Evolutionary conservation across 2,797 vertebrate species (phyloP).

Genomic region (Sebastes trivittatus): DNA sequence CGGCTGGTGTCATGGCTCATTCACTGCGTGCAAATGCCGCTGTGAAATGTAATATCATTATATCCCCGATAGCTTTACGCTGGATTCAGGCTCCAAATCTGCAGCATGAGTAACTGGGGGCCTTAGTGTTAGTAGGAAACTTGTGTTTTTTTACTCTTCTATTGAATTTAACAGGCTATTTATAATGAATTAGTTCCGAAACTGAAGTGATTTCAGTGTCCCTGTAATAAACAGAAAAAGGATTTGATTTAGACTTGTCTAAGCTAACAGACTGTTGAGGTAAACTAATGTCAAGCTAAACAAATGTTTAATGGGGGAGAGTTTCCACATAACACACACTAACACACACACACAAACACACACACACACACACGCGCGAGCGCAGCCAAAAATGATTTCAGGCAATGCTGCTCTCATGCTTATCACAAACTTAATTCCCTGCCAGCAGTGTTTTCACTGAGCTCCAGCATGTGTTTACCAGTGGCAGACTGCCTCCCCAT

Average conservation of each 20-base stretch:
- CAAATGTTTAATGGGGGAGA: slow-evolving; percentile 55
- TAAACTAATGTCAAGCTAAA: slow-evolving; percentile 62
- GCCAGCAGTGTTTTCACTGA: slow-evolving; percentile 70
- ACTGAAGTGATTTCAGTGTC: slow-evolving; percentile 28
- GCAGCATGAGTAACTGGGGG: slow-evolving; percentile 30
- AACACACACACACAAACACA: neutral
- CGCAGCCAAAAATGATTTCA: slow-evolving; percentile 65
- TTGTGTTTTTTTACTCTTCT: neutral
- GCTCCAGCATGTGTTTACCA: slow-evolving; percentile 80
- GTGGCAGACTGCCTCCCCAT: slow-evolving; percentile 75
- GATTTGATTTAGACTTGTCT: slow-evolving; percentile 43
- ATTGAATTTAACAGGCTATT: slow-evolving; percentile 36
- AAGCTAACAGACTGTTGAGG: slow-evolving; percentile 41
- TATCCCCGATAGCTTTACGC: slow-evolving; percentile 46
- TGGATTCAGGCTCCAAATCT: slow-evolving; percentile 39
- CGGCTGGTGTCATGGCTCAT: slow-evolving; percentile 58
- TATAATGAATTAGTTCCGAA: slow-evolving; percentile 33
- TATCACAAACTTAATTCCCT: slow-evolving; percentile 76
- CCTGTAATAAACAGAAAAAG: slow-evolving; percentile 37
- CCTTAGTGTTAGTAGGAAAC: neutral
- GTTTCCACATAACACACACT: slow-evolving; percentile 37
- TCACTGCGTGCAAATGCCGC: slow-evolving; percentile 52
- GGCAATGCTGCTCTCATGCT: slow-evolving; percentile 60
- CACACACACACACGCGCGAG: neutral
- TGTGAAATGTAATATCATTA: slow-evolving; percentile 67